A percentile compares a stretch with the other conserved stretches of the same genome.
These are phyloP conservation scores for Cremastinae sp. DNA, from an alignment of 2,888 invertebrate genomes.

Conservation along the genomic window DNA sequence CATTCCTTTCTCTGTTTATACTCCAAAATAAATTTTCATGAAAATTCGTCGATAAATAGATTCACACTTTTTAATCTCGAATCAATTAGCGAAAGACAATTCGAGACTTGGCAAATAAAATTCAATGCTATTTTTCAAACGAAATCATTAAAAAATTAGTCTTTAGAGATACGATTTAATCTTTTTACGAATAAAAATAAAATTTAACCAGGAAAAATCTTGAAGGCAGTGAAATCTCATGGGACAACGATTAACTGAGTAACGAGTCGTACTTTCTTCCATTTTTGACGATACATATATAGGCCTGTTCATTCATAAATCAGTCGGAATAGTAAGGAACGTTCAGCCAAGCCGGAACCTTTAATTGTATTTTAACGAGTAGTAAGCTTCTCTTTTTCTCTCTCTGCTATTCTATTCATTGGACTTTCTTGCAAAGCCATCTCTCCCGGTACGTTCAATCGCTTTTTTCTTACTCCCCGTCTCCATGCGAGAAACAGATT, in stretches of 20 bases:
- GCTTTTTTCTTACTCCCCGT: slow-evolving; percentile 4
- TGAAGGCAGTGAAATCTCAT: slow-evolving; percentile 61
- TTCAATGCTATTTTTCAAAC: too few species aligned
- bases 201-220: slow-evolving; percentile 50
- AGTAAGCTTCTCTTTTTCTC: slow-evolving; percentile 19
- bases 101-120: too few species aligned
- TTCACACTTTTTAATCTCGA: too few species aligned
- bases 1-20: too few species aligned
- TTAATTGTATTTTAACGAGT: slow-evolving; percentile 70
- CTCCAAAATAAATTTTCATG: too few species aligned
- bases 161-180: neutral
- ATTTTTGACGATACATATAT: slow-evolving; percentile 15
- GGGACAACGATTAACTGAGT: slow-evolving; percentile 61
- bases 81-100: too few species aligned
- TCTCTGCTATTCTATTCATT: slow-evolving; percentile 40
- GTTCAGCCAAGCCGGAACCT: slow-evolving; percentile 62
- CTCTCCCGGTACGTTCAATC: slow-evolving; percentile 35
- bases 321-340: slow-evolving; percentile 47
- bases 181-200: neutral
- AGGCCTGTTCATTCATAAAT: slow-evolving; percentile 63
- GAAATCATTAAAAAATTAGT: too few species aligned
- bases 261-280: slow-evolving; percentile 61
- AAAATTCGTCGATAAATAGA: too few species aligned
- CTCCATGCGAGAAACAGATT: slow-evolving; percentile 11
- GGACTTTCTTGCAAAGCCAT: slow-evolving; percentile 35